Evolutionary conservation across 1,140 invertebrate species (phyloP), one percentile per base, ranked within the genome.

Genomic region (Orchesella cincta): DNA sequence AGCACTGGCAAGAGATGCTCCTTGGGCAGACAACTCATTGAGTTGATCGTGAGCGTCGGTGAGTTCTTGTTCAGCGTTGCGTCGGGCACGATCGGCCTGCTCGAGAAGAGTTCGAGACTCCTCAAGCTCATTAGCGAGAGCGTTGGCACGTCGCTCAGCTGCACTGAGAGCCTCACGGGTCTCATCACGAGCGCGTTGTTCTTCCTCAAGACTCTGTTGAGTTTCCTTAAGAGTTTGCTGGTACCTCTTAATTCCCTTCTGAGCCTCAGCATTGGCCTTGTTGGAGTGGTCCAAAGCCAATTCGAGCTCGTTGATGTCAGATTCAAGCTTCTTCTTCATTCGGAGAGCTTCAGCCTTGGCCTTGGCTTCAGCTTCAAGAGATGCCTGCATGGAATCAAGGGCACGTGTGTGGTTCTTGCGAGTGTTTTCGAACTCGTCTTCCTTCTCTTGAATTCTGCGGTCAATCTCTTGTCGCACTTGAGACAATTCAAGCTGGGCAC

Each of bases 341-440:
- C 96, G 93, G 83, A 98, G 90, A 81, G 97, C 96, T 90, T 99
- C 97, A 89, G 95, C 95, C 88, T 98, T 99, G 84, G 96, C 97
- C 90, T 98, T 97, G 84, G 96, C 93, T 88, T 99, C 98, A 84
- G 96, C 95, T 90, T 99, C 98, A 81, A 99, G 91, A 84, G 94
- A 96, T 82, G 96, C 96, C 89, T 99, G 97, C 94, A 99, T 98
- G 83, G 96, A 98, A 87, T 99, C 98, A 84, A 99, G 91, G 78
- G 96, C 95, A 82, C 97, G 93, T 88, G 98, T 96, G 89, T 99
- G 97, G 87, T 98, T 98, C 91, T 98, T 99, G 87, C 97, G 86
- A 79, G 97, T 99, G 87, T 98, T 98, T 87, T 99, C 97, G 90
- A 99, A 99, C 89, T 99, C 98, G 84, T 99, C 98, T 86, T 99